Evolutionary conservation across 2,113 vertebrate genomes (phyloP), one percentile per base, ranked within the genome.

Genomic region (Ornithorhynchus anatinus): DNA sequence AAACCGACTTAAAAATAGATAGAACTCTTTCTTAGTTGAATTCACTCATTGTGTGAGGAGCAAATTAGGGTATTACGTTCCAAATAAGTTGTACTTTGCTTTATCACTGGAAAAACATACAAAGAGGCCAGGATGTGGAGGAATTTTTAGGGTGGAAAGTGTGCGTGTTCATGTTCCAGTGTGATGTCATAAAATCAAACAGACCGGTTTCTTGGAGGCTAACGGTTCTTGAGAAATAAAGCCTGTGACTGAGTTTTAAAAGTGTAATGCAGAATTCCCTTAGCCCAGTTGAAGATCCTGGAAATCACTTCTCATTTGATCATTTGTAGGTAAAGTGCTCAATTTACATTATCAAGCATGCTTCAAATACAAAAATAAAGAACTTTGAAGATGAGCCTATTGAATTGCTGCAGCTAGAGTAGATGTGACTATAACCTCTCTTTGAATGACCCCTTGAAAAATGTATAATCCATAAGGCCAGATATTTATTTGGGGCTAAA

Each of bases 61-160:
- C 71, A 40, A 69, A 56, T 59, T 35, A 23, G 15, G 59, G 75
- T 67, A 50, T 77, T 82, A 67, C 14, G 64, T 64, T 70, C 60
- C 72, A 84, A 80, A 68, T 54, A 65, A 61, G 44, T 79, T 72
- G 60, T 75, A 60, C 72, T 63, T 81, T 78, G 69, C 51, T 83
- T 4, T 83, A 57, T 78, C 63, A 31, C 75, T 85, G 77, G 75
- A 71, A 88, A 87, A 67, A 57, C 56, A 84, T 59, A 83, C 75
- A 15, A 35, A 72, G 79, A 47, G 47, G 29, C 56, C 23, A 70
- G 81, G 64, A 51, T 60, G 62, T 47, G 52, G 67, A 66, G 69
- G 75, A 69, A 61, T 66, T 84, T 76, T 74, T 53, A 37, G 72
- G 56, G 51, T 69, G 86, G 81, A 85, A 82, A 81, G 72, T 58